These are phyloP conservation scores for Leptinotarsa rubiginosa DNA, from an alignment of 2,888 invertebrate species.

Conservation along the genomic window DNA sequence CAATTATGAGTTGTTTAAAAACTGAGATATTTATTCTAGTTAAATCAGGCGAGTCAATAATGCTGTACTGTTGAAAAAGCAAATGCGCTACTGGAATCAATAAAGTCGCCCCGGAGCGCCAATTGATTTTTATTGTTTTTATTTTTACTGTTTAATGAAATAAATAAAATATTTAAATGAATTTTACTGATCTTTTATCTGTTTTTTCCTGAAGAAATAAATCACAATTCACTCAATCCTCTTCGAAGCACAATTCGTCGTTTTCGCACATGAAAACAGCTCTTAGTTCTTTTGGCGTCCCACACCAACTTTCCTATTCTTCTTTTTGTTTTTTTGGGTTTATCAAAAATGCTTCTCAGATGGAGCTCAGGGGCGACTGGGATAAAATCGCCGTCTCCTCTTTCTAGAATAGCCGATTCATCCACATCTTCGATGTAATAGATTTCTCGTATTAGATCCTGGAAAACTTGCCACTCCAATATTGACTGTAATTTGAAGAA, in stretches of 20 bases:
- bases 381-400: slow-evolving; percentile 33
- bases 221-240: slow-evolving; percentile 26
- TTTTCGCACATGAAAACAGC: slow-evolving; percentile 22
- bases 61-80: background rate
- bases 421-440: slow-evolving; percentile 27
- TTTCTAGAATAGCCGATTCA: slow-evolving; percentile 18
- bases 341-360: slow-evolving; percentile 3
- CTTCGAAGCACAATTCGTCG: background rate
- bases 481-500: slow-evolving; percentile 21
- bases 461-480: slow-evolving; percentile 27
- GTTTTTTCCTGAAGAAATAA: background rate
- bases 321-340: slow-evolving; percentile 1
- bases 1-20: no score
- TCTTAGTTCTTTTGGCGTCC: slow-evolving; percentile 23
- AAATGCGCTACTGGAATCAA: no score
- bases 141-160: no score
- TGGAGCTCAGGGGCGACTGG: slow-evolving; percentile 20
- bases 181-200: no score
- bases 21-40: background rate
- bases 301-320: background rate
- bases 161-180: background rate
- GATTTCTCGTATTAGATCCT: slow-evolving; percentile 30
- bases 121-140: no score
- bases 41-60: background rate
- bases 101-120: no score